Evolutionary conservation across 2,797 vertebrate species (phyloP), one percentile per base, ranked within the genome.

Genomic region (Vultur gryphus): DNA sequence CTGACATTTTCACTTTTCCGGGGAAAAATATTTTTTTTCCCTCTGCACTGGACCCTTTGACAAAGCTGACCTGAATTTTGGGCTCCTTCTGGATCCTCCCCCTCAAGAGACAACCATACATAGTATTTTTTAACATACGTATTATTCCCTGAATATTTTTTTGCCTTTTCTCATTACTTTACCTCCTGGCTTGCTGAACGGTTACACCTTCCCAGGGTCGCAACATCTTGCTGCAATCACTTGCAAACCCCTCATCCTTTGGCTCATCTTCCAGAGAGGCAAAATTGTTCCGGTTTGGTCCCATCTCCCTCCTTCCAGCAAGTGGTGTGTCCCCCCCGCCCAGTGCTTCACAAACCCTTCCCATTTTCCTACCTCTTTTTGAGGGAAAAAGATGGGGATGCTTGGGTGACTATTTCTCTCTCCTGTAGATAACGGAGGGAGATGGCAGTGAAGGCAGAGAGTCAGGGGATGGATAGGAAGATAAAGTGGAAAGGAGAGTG

Each of bases 41-140:
- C 23, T 48, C 49, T 29, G 17, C 7, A 1, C 10, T 2, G 31
- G 44, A 12, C 3, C 8, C 57, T 82, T 59, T 62, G 65, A 8
- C 37, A 44, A 59, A 78, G 16, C n/a, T 75, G 72, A 24, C 10
- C 39, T 52, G 44, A 52, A 26, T 76, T 46, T 61, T 11, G 62
- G 48, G 41, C 26, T 81, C 9, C 54, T 78, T 54, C 28, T n/a
- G 70, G n/a, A 41, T 79, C 31, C 4, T 66, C 8, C 16, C 5
- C 29, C 23, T 78, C 43, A 16, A 18, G 41, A 82, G 6, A 43
- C 9, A n/a, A 69, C 19, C 46, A 29, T 9, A 16, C 2, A 3
- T 0, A 7, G 3, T 11, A 2, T 48, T 55, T 85, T 83, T 57
- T 3, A 69, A 25, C 6, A 1, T 3, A 5, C 1, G 0, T 24